Evolutionary conservation across 2,888 invertebrate genomes (phyloP), one percentile per base, ranked within the genome.

Genomic region (Sepiola atlantica): DNA sequence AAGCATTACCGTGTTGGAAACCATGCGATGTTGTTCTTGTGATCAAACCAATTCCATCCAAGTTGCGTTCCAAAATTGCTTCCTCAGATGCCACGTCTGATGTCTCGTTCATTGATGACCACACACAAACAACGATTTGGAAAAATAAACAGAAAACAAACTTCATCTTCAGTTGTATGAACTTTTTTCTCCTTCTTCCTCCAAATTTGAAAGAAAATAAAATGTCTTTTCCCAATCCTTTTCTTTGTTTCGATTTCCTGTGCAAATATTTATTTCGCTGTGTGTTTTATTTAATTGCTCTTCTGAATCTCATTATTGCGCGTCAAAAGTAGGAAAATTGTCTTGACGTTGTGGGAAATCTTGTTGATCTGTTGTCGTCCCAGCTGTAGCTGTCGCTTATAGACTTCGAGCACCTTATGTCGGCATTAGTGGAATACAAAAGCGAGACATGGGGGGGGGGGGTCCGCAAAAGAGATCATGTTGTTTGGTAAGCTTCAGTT

Each of bases 31-130:
- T 92, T 54, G 54, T 92, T 54, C 92, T 45, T 32, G 55, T 92
- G 45, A 92, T n/a, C 45, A 92, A 92, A 55, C 92, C 92, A 55
- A 92, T 92, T n/a, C n/a, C 92, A 10, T 45, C n/a, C 54, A n/a
- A 16, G 20, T 92, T 92, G 28, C 55, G 92, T 55, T 28, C 55
- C 10, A n/a, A 28, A 10, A 28, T 18, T 55, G 45, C 28, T 6
- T 92, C 54, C 32, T 92, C 54, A 6, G 1, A 55, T 4, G 24
- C 54, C 32, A 77, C 77, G 32, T 77, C 77, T 16, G 77, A 77
- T 77, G 77, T 77, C 12, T 77, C n/a, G 32, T 77, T n/a, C 2
- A n/a, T n/a, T 77, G n/a, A 12, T 77, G n/a, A 12, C n/a, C 32
- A 32, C 3, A 77, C 77, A 77, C n/a, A 77, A 18, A n/a, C 77